A percentile compares a stretch with the other conserved stretches of the same genome.
Conservation (phyloP, 2,797 vertebrate species). For the Anisognathus igniventris region DNA sequence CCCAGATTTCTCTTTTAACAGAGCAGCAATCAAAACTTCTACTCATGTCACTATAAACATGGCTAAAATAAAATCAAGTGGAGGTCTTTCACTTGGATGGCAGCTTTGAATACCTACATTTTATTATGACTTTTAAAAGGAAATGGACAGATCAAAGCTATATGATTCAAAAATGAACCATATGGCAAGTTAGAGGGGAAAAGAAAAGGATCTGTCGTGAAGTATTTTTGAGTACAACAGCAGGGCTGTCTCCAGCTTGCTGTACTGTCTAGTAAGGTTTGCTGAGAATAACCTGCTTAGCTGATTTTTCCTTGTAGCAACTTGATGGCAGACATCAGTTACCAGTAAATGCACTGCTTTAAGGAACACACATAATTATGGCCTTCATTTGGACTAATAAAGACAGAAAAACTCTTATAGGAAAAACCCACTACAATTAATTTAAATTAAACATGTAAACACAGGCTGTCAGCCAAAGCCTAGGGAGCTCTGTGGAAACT, state of each 20-base stretch:
- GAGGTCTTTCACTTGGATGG: background rate
- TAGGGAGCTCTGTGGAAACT: background rate
- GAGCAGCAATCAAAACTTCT: background rate
- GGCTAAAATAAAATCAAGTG: background rate
- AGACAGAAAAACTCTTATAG: constrained; percentile 54
- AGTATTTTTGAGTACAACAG: constrained; percentile 14
- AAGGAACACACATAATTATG: constrained; percentile 35
- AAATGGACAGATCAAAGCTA: background rate
- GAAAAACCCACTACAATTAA: constrained; percentile 28
- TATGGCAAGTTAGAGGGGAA: background rate
- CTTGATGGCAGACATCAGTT: constrained; percentile 36
- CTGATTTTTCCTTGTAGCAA: constrained; percentile 12
- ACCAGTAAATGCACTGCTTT: constrained; percentile 1
- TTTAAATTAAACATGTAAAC: constrained; percentile 45
- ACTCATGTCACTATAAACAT: background rate
- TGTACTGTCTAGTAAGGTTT: background rate
- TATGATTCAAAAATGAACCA: background rate
- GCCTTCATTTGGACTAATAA: constrained; percentile 57
- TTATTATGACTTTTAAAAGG: constrained; percentile 7
- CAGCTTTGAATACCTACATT: background rate
- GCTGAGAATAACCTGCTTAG: background rate
- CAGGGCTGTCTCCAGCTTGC: background rate
- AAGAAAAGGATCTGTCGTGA: background rate
- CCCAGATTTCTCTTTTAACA: background rate
- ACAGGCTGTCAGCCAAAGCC: background rate